phyloP scores from a whole-genome alignment of 2,888 invertebrate species.

The Brachyopa scutellaris region DNA sequence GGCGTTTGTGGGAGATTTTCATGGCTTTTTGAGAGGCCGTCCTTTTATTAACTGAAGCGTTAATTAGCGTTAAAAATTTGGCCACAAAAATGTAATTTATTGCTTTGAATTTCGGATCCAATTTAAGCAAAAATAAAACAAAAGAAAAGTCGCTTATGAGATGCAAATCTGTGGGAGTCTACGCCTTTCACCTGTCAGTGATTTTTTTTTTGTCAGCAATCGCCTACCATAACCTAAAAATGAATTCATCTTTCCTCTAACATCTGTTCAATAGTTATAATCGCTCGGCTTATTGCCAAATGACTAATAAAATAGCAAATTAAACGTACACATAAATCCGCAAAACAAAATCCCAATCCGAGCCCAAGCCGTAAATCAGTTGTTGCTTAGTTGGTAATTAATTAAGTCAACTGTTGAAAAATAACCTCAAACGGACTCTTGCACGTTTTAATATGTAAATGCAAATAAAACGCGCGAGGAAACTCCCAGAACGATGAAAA shows the following conservation, averaged over 20 bases:
- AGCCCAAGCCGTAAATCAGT: neutral
- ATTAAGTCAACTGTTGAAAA: neutral
- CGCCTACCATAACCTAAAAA: too few relatives aligned
- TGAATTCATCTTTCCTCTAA: too few relatives aligned
- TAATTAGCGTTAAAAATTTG: too few relatives aligned
- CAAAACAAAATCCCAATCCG: neutral
- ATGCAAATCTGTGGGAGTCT: too few relatives aligned
- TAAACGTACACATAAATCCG: neutral
- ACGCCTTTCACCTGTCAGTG: too few relatives aligned
- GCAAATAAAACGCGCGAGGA: neutral
- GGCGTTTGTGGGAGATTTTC: neutral
- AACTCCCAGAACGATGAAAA: neutral
- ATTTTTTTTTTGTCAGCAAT: too few relatives aligned
- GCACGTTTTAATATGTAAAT: slow-evolving; percentile 1
- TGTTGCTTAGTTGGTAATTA: slow-evolving; percentile 1
- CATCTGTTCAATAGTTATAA: neutral
- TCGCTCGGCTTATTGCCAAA: neutral
- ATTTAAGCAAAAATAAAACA: too few relatives aligned
- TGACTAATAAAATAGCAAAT: neutral
- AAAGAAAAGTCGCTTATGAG: too few relatives aligned
- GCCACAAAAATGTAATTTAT: too few relatives aligned
- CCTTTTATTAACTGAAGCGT: neutral
- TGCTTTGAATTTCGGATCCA: too few relatives aligned
- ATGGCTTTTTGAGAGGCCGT: neutral
- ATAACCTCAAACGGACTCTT: neutral